Base-by-base conservation (phyloP, 2,113 vertebrate genomes). In the Aphyosemion australe region DNA sequence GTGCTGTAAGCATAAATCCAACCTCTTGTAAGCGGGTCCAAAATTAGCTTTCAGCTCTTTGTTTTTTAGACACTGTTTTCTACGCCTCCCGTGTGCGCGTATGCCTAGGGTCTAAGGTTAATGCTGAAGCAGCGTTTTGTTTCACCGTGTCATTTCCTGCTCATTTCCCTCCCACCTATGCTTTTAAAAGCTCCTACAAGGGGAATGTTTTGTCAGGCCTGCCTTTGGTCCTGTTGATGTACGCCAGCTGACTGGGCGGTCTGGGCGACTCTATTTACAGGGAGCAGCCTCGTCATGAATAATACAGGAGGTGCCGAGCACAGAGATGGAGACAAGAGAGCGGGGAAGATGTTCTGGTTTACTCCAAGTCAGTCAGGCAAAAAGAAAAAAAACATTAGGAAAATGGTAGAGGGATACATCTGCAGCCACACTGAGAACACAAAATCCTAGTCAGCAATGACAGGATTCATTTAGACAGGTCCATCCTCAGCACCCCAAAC, bases 131-230 rank as follows among this genome's bases (percentile, higher is more conserved):
- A 74, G 64, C 46, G 41, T 64, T 77, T 80, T 69, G 45, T 72
- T 75, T 63, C 26, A 58, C 26, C 20, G 20, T 62, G 61, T 70
- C 66, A 59, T 60, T 57, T 68, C 55, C 57, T 34, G 53, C 43
- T 66, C 46, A n/a, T 73, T 81, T 77, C 57, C 65, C 78, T 55
- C 76, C 65, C 56, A 66, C 63, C 20, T 62, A 18, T 56, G 66
- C 63, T 72, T 79, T 77, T 74, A 76, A 79, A 80, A 84, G 81
- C 79, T 74, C 54, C 74, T 69, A 78, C 47, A 48, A 53, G 10
- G 20, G 58, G 34, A 56, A 21, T 75, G 76, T 77, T 80, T 82
- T 76, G 76, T 80, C 69, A 73, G 78, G 63, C 13, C 62, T 71
- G 70, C 50, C 70, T 43, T 4, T 62, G 54, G 72, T 60, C 8